Base-by-base conservation (phyloP, 2,113 vertebrate species). In the Phyllostomus hastatus region DNA sequence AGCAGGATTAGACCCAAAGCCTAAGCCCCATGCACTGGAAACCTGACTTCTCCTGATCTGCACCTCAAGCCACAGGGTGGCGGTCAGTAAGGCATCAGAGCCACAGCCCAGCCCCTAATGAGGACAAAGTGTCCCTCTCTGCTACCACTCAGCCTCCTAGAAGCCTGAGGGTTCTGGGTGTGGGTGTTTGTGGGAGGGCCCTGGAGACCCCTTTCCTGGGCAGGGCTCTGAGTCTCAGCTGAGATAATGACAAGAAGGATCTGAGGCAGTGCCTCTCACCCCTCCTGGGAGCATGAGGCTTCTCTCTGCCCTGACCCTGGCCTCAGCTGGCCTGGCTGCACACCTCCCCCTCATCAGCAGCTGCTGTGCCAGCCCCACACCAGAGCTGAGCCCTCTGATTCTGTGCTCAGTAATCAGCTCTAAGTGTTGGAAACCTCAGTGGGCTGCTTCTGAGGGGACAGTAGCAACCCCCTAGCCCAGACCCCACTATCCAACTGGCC, bases 331-430 rank as follows among this genome's bases (percentile, higher is more conserved):
- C 54, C 48, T 69, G 84, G 66, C 84, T 87, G 16, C 6, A 24
- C 8, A 2, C 88, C 76, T 88, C 64, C 73, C 78, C 5, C 6
- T 75, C 75, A 12, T 75, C 93, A 46, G 22, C 64, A 31, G n/a
- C n/a, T 6, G 35, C 59, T 4, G n/a, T 91, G 90, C 92, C 94
- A 95, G 84, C 54, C 64, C 20, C 0, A 67, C 92, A 90, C 46
- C 78, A 11, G 54, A 72, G 43, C 26, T 7, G 14, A 92, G 87
- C 75, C 95, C 92, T 92, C n/a, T 1, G 78, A 96, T 64, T 35
- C 72, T 0, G 92, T 97, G 96, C 96, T 89, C 92, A 70, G 95
- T 87, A 96, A 97, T 97, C 90, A 61, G 95, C 70, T 95, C 95
- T 91, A 92, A 88, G 95, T 94, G 95, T 95, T n/a, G 41, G 97